Percentiles rank a stretch among this genome's conserved stretches.
Conservation (phyloP, 2,888 invertebrate species). For the Serripes groenlandicus region DNA sequence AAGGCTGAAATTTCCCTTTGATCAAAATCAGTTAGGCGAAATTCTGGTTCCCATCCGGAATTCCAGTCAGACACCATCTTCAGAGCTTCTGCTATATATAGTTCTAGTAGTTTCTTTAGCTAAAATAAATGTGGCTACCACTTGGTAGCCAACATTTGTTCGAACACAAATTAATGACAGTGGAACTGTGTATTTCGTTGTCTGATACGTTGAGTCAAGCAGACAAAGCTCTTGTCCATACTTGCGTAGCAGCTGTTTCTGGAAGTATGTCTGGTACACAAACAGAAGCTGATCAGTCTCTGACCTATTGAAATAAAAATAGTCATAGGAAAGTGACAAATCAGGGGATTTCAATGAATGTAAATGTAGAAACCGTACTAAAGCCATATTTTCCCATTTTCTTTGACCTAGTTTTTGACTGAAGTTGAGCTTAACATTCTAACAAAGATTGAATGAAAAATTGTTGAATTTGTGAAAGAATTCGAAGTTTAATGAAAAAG, state of each 20-base stretch:
- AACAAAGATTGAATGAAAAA: too few species aligned
- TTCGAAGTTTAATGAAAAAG: too few species aligned
- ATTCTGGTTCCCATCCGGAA: not conserved
- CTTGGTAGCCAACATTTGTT: slow-evolving; percentile 13
- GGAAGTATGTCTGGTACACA: slow-evolving; percentile 9
- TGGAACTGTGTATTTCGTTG: slow-evolving; percentile 6
- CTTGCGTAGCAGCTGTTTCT: not conserved
- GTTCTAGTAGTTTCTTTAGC: slow-evolving; percentile 11
- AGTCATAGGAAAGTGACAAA: too few species aligned
- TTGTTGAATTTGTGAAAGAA: too few species aligned
- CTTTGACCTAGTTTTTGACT: too few species aligned
- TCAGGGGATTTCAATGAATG: too few species aligned
- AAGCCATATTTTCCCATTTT: too few species aligned
- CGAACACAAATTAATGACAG: not conserved
- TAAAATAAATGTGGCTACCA: slow-evolving; percentile 14
- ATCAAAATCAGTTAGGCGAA: slow-evolving; percentile 21
- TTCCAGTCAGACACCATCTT: not conserved
- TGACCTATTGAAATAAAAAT: not conserved
- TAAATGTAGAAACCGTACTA: too few species aligned
- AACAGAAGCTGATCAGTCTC: slow-evolving; percentile 1
- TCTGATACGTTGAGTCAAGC: slow-evolving; percentile 15
- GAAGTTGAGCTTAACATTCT: too few species aligned
- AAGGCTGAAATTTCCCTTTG: slow-evolving; percentile 22
- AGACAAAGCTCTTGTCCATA: slow-evolving; percentile 1
- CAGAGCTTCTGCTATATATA: slow-evolving; percentile 15